Evolutionary conservation across 1,140 invertebrate genomes (phyloP).

Genomic region (Heliconius nattereri): DNA sequence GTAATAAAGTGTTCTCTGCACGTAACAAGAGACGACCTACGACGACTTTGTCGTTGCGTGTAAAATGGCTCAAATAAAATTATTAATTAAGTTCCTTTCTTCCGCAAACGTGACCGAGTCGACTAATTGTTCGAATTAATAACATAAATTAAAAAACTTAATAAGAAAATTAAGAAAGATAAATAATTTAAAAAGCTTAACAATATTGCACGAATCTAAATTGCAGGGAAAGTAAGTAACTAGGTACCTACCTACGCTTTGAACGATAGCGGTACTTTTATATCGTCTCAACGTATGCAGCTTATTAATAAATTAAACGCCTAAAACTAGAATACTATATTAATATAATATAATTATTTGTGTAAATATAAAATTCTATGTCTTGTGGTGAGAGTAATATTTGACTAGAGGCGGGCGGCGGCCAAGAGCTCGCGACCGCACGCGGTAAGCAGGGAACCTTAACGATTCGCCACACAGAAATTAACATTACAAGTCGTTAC

Average conservation of each 20-base stretch:
- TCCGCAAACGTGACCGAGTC: constrained; percentile 52
- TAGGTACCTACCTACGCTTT: constrained; percentile 59
- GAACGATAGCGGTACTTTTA: constrained; percentile 50
- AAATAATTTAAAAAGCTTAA: constrained; percentile 76
- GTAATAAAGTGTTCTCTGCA: neutral
- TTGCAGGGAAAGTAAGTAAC: constrained; percentile 57
- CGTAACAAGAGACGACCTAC: neutral
- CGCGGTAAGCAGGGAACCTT: constrained; percentile 33
- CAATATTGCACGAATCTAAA: constrained; percentile 75
- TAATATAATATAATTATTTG: constrained; percentile 80
- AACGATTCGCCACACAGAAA: constrained; percentile 41
- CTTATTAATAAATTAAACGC: constrained; percentile 76
- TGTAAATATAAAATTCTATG: constrained; percentile 82
- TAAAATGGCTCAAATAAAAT: constrained; percentile 33
- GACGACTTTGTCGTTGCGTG: constrained; percentile 30
- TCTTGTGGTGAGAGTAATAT: constrained; percentile 79
- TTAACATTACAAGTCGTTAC: constrained; percentile 19
- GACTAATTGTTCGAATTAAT: constrained; percentile 53
- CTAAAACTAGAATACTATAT: constrained; percentile 82
- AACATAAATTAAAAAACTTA: constrained; percentile 54
- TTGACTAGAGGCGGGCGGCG: constrained; percentile 79
- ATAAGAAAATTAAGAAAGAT: constrained; percentile 57
- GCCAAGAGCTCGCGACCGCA: constrained; percentile 42
- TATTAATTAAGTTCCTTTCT: constrained; percentile 42
- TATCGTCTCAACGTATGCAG: constrained; percentile 57